Evolutionary conservation across 2,797 vertebrate species (phyloP).

Genomic region (Schizopygopsis pylzovi): DNA sequence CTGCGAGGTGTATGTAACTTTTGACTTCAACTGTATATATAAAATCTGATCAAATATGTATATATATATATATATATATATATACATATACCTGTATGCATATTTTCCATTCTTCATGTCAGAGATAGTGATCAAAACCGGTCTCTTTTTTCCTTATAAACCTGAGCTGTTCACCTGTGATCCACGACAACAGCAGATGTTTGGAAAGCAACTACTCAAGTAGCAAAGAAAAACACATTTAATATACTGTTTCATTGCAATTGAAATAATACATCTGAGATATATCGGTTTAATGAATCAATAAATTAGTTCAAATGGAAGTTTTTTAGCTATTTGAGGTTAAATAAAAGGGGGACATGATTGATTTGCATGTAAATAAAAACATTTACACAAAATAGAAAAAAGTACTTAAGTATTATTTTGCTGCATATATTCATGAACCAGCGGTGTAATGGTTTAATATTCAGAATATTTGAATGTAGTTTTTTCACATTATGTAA

Average conservation of each 20-base stretch:
- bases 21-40: no score
- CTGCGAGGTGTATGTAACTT: no score
- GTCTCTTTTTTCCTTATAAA: neutral
- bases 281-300: neutral
- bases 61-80: no score
- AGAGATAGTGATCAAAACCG: neutral
- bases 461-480: neutral
- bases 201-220: constrained; percentile 1
- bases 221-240: neutral
- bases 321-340: neutral
- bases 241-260: neutral
- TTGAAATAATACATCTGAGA: neutral
- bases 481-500: neutral
- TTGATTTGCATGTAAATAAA: neutral
- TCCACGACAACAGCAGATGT: neutral
- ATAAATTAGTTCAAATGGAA: neutral
- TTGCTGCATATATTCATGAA: neutral
- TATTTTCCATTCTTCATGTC: neutral
- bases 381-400: neutral
- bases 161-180: neutral
- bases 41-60: no score
- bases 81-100: neutral
- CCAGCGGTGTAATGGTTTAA: neutral
- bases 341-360: neutral
- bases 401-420: neutral